These are phyloP conservation scores for Tachina grossa DNA, from an alignment of 2,888 invertebrate genomes.

Conservation along the genomic window DNA sequence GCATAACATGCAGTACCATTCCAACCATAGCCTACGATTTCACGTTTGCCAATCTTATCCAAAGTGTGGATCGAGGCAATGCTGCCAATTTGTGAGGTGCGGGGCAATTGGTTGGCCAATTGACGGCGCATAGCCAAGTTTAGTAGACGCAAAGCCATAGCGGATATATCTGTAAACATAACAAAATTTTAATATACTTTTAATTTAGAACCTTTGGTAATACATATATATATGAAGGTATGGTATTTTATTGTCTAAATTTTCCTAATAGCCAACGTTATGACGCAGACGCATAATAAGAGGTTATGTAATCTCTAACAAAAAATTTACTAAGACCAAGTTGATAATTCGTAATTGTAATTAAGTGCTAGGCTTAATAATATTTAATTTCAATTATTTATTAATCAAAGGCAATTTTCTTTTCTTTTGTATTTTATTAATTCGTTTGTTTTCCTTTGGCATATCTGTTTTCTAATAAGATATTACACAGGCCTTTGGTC, in stretches of 20 bases:
- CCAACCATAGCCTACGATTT: conserved; percentile 95
- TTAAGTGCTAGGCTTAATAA: background rate
- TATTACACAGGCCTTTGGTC: too few relatives aligned
- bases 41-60: conserved; percentile 90
- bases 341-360: background rate
- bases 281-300: conserved; percentile 19
- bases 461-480: too few relatives aligned
- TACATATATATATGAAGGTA: background rate
- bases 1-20: conserved; percentile 91
- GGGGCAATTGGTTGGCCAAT: conserved; percentile 76
- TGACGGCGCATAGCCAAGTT: conserved; percentile 78
- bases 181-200: background rate
- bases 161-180: conserved; percentile 50
- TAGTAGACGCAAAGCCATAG: conserved; percentile 80
- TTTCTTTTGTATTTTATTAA: too few relatives aligned
- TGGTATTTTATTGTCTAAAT: background rate
- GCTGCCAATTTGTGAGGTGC: conserved; percentile 77
- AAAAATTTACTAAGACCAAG: background rate
- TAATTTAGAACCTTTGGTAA: background rate
- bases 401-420: too few relatives aligned
- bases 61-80: conserved; percentile 80
- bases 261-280: background rate
- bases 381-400: too few relatives aligned
- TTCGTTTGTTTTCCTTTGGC: too few relatives aligned
- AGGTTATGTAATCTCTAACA: conserved; percentile 59